Evolutionary conservation across 2,113 vertebrate species (phyloP), one percentile per base, ranked within the genome.

Genomic region (Scomber colias): DNA sequence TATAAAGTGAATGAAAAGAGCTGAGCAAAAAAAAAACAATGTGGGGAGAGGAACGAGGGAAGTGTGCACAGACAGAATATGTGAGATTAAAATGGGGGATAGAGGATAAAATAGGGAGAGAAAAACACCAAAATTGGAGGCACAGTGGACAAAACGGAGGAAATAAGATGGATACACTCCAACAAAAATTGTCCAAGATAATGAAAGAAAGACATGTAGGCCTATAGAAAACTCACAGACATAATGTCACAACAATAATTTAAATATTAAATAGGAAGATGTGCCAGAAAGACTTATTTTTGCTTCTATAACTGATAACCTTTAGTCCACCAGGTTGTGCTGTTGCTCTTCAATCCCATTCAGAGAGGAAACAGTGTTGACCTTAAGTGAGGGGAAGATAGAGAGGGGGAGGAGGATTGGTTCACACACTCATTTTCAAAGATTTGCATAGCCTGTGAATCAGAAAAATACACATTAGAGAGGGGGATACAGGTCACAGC

Each of bases 281-380:
- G 0, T 16, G 14, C 1, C 5, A 60, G 13, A 50, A 2, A 16
- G 0, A 49, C 13, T 14, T 45, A 3, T 17, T 45, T 5, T 48
- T 24, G 11, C 11, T 1, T 16, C 4, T 40, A 0, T 48, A 24
- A 0, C 11, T 49, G 27, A 63, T 9, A 9, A 2, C 13, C 9
- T 15, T 49, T 12, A 12, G 14, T 61, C 93, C 94, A 92, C 80
- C 74, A 88, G 93, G 83, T 55, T 78, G 92, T 71, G 87, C 79
- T 93, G 90, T 92, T 91, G 92, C 68, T 64, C 87, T 92, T 82
- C 68, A 67, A 1, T 53, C 21, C n/a, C 0, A 17, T 51, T 44
- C 5, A 48, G 8, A 0, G 2, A n/a, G n/a, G 51, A 24, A 0
- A 31, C 24, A 10, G 11, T 8, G 27, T 57, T 75, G 56, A 66